These are phyloP conservation scores for Grus americana DNA, from an alignment of 2,113 vertebrate species.

Conservation along the genomic window DNA sequence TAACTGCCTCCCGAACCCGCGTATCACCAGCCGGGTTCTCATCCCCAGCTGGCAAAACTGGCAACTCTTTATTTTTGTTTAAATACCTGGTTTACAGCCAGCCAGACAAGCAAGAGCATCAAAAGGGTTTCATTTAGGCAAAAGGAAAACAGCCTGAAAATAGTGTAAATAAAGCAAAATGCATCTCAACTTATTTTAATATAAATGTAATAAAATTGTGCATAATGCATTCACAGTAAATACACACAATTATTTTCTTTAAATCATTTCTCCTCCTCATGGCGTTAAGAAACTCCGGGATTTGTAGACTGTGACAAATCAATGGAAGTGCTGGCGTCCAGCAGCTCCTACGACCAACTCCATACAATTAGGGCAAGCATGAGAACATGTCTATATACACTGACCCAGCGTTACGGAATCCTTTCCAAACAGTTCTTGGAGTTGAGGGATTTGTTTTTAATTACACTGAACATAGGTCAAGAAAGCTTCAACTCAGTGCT, in stretches of 20 bases:
- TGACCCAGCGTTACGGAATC: not conserved
- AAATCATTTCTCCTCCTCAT: not conserved
- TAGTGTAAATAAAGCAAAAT: constrained; percentile 57
- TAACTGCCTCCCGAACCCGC: constrained; percentile 77
- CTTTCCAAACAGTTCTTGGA: not conserved
- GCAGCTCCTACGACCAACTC: not conserved
- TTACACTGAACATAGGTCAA: constrained; percentile 17
- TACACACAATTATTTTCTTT: not conserved
- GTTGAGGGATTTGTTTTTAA: not conserved
- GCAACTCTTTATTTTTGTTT: constrained; percentile 81
- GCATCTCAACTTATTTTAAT: constrained; percentile 35
- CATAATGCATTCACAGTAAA: constrained; percentile 16
- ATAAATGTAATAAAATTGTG: constrained; percentile 27
- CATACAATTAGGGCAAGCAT: not conserved
- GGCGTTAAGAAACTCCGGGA: not conserved
- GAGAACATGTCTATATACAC: not conserved
- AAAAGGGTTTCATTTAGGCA: constrained; percentile 70
- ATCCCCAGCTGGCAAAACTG: constrained; percentile 83
- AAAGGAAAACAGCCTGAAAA: constrained; percentile 66
- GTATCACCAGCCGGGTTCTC: constrained; percentile 81
- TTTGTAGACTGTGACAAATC: constrained; percentile 12
- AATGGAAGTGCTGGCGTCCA: not conserved
- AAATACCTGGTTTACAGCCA: constrained; percentile 81
- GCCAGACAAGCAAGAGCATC: constrained; percentile 72
- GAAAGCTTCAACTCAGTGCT: not conserved